phyloP scores from a whole-genome alignment of 1,140 invertebrate genomes.

The Sarcophaga bullata region DNA sequence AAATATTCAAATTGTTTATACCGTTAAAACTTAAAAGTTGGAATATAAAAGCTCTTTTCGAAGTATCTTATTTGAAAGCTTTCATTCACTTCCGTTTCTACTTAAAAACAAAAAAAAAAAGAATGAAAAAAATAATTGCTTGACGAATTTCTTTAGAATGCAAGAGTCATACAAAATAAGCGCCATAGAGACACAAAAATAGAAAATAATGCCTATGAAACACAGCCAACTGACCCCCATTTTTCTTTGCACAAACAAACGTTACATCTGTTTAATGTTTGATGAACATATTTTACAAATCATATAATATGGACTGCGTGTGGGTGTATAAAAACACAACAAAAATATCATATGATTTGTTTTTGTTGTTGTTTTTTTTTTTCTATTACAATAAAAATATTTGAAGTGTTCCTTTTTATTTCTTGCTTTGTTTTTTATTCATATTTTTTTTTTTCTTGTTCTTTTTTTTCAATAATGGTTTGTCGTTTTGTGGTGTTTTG shows the following conservation, averaged over 20 bases:
- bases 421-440: background rate
- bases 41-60: background rate
- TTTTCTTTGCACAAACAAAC: background rate
- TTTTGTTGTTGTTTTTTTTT: background rate
- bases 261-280: slow-evolving; percentile 12
- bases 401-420: slow-evolving; percentile 1
- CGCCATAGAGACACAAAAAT: too few species aligned
- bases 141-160: background rate
- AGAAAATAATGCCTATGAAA: background rate
- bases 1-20: background rate
- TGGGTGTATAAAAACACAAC: background rate
- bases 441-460: too few species aligned
- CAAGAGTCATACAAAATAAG: too few species aligned
- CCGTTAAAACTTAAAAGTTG: background rate
- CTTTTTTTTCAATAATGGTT: background rate
- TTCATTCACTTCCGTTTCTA: background rate
- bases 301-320: too few species aligned
- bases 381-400: background rate
- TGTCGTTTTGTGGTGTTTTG: background rate
- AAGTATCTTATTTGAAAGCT: background rate
- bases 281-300: background rate
- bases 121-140: too few species aligned
- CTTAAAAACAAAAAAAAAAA: background rate
- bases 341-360: slow-evolving; percentile 4
- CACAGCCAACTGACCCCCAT: background rate